Evolutionary conservation across 1,140 invertebrate species (phyloP).

Genomic region (Maniola jurtina): DNA sequence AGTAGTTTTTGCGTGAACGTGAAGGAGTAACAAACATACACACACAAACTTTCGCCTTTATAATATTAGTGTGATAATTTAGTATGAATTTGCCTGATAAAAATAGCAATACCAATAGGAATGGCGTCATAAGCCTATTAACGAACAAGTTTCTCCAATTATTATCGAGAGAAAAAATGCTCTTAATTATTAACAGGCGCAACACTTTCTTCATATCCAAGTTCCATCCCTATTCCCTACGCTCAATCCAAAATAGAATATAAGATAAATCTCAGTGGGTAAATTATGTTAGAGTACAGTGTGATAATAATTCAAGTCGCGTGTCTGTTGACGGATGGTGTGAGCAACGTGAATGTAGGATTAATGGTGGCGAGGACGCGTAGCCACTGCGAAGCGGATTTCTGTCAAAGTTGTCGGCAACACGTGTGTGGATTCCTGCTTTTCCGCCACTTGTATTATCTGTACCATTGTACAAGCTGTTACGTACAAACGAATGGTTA

Average conservation of each 20-base stretch:
- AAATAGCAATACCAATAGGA: too few relatives aligned
- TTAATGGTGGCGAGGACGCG: conserved; percentile 49
- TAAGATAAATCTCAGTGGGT: neutral
- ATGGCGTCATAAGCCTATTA: too few relatives aligned
- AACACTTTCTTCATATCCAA: conserved; percentile 1
- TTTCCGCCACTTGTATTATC: conserved; percentile 19
- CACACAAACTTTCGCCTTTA: too few relatives aligned
- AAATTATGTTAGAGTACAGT: conserved; percentile 24
- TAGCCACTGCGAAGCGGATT: conserved; percentile 47
- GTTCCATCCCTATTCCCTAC: neutral
- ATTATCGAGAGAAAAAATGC: neutral
- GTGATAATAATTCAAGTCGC: conserved; percentile 43
- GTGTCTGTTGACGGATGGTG: conserved; percentile 59
- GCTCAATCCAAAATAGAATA: conserved; percentile 4
- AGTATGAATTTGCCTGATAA: too few relatives aligned
- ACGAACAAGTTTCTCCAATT: too few relatives aligned
- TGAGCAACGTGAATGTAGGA: conserved; percentile 47
- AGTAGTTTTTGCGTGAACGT: too few relatives aligned
- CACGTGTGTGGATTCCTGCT: conserved; percentile 43
- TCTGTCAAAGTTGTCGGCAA: conserved; percentile 57
- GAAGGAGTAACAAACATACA: too few relatives aligned
- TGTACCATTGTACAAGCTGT: conserved; percentile 10
- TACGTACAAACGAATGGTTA: neutral
- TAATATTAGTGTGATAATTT: too few relatives aligned
- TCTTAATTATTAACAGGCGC: conserved; percentile 17